Evolutionary conservation across 2,113 vertebrate genomes (phyloP).

Genomic region (Notarius quadriscutis): DNA sequence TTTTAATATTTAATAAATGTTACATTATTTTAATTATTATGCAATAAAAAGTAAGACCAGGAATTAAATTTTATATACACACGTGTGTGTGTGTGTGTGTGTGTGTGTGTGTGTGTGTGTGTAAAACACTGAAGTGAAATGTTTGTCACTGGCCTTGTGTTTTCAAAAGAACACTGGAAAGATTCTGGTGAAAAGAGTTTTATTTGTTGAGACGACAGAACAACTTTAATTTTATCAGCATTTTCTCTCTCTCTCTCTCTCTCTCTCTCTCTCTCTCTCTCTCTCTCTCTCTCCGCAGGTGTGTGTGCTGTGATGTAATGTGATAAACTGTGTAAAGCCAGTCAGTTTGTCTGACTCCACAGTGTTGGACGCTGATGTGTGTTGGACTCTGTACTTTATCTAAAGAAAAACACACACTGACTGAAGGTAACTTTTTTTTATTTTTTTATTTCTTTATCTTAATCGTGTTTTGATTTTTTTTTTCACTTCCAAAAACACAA

Average conservation of each 20-base stretch:
- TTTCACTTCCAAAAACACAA: not conserved
- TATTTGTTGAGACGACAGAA: no score
- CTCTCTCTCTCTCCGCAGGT: slow-evolving; percentile 9
- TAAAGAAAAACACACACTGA: slow-evolving; percentile 19
- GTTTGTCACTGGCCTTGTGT: no score
- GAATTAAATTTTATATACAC: not conserved
- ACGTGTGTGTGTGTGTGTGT: no score
- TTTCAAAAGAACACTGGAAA: no score
- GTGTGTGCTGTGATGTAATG: slow-evolving; percentile 30
- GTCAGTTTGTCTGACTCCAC: slow-evolving; percentile 25
- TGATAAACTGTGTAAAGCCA: not conserved
- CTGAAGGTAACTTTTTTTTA: slow-evolving; percentile 32
- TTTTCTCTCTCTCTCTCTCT: not conserved
- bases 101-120: no score
- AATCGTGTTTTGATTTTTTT: not conserved
- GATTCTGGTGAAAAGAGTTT: no score
- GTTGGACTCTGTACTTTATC: slow-evolving; percentile 28
- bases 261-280: not conserved
- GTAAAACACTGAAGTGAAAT: no score
- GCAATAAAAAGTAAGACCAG: not conserved
- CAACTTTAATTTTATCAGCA: no score
- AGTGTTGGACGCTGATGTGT: slow-evolving; percentile 29
- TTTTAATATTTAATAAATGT: no score
- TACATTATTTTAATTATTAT: no score
- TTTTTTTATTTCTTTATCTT: not conserved